Percentiles rank a stretch among this genome's conserved stretches.
Conservation (phyloP, 1,140 invertebrate species). For the Cardiocondyla obscurior region DNA sequence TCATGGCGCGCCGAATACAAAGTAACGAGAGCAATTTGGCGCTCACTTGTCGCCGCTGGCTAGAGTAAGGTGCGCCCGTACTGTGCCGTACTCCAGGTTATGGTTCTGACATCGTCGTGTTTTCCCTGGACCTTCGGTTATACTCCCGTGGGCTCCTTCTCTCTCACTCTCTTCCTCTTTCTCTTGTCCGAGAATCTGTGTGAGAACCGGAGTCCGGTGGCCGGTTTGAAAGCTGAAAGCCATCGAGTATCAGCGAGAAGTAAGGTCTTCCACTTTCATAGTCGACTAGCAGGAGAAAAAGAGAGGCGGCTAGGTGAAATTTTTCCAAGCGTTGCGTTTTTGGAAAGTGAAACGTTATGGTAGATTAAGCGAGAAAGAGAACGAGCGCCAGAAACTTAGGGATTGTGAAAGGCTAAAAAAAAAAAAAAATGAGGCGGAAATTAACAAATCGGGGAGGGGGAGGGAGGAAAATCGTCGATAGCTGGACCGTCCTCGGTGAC, state of each 20-base stretch:
- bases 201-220: neutral
- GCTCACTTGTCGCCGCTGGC: conserved; percentile 26
- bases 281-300: neutral
- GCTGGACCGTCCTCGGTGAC: neutral
- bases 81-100: neutral
- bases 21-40: conserved; percentile 55
- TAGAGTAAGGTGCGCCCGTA: neutral
- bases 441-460: conserved; percentile 15
- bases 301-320: neutral
- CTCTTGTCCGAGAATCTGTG: neutral
- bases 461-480: conserved; percentile 17
- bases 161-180: too few species aligned
- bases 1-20: conserved; percentile 48
- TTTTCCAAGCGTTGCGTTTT: conserved; percentile 30
- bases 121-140: neutral
- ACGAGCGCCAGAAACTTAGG: neutral
- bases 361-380: neutral
- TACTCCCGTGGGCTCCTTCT: neutral
- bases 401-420: neutral
- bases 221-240: conserved; percentile 10
- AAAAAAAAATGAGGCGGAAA: conserved; percentile 36
- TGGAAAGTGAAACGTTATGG: conserved; percentile 56
- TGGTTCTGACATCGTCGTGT: conserved; percentile 7
- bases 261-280: conserved; percentile 8
- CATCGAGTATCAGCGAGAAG: neutral